phyloP scores from a whole-genome alignment of 2,888 invertebrate genomes.

The Sinopyrophorus schimmeli region DNA sequence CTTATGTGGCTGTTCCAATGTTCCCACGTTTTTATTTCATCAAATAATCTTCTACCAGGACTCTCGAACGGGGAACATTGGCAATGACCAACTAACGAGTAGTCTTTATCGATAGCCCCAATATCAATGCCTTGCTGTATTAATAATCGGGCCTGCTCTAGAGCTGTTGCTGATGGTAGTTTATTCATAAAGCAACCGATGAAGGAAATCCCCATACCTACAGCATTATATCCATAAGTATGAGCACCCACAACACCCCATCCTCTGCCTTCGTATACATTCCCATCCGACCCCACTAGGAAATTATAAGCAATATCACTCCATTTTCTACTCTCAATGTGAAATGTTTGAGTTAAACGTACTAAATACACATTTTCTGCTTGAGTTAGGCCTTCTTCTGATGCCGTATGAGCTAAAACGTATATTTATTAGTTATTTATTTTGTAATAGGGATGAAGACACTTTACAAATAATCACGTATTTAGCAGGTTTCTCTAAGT shows the following conservation, averaged over 20 bases:
- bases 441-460: too few relatives aligned
- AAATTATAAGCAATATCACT: slow-evolving; percentile 61
- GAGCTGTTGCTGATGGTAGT: slow-evolving; percentile 52
- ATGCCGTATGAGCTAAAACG: slow-evolving; percentile 57
- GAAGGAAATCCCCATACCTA: slow-evolving; percentile 58
- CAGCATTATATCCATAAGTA: slow-evolving; percentile 58
- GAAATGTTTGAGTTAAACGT: slow-evolving; percentile 58
- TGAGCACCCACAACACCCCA: slow-evolving; percentile 61
- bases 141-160: slow-evolving; percentile 55
- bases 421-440: background rate
- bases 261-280: slow-evolving; percentile 61
- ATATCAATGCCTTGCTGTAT: slow-evolving; percentile 56
- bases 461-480: slow-evolving; percentile 57
- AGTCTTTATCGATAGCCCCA: slow-evolving; percentile 56
- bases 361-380: slow-evolving; percentile 48
- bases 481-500: slow-evolving; percentile 52
- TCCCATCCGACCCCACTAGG: slow-evolving; percentile 61
- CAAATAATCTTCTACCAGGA: slow-evolving; percentile 58
- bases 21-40: slow-evolving; percentile 61
- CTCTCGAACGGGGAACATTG: slow-evolving; percentile 59
- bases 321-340: slow-evolving; percentile 59
- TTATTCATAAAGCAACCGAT: slow-evolving; percentile 59
- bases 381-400: slow-evolving; percentile 50
- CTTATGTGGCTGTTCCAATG: too few relatives aligned
- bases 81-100: slow-evolving; percentile 58